These are phyloP conservation scores for Apotomis betuletana DNA, from an alignment of 2,888 invertebrate genomes.

Conservation along the genomic window DNA sequence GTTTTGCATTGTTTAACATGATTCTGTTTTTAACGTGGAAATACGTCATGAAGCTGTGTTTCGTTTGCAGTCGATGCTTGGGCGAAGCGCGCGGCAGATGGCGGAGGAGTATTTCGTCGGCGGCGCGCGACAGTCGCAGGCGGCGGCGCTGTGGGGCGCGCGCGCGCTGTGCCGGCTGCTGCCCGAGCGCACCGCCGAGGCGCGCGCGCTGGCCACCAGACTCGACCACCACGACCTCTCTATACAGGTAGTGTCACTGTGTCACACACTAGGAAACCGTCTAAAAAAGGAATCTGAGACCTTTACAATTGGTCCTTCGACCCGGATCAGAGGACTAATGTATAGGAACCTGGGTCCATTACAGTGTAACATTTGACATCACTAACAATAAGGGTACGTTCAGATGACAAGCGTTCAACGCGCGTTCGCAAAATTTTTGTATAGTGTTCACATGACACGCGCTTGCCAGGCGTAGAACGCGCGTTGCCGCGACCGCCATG, in stretches of 20 bases:
- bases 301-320: no score
- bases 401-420: no score
- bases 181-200: slow-evolving; percentile 11
- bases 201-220: background rate
- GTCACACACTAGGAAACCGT: no score
- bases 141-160: slow-evolving; percentile 12
- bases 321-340: no score
- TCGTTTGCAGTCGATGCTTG: slow-evolving; percentile 64
- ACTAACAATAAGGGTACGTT: background rate
- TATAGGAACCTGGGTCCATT: no score
- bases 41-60: background rate
- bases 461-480: no score
- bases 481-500: no score
- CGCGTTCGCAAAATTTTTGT: no score
- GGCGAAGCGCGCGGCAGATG: slow-evolving; percentile 84
- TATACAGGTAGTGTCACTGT: slow-evolving; percentile 5
- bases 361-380: background rate
- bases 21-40: no score
- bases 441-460: no score
- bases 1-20: no score
- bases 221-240: slow-evolving; percentile 10
- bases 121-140: background rate
- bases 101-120: slow-evolving; percentile 87
- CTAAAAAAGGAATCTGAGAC: no score
- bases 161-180: slow-evolving; percentile 10